Percentiles rank a stretch among this genome's conserved stretches.
phyloP scores from a whole-genome alignment of 2,888 invertebrate species.

The Drosophila yooni region DNA sequence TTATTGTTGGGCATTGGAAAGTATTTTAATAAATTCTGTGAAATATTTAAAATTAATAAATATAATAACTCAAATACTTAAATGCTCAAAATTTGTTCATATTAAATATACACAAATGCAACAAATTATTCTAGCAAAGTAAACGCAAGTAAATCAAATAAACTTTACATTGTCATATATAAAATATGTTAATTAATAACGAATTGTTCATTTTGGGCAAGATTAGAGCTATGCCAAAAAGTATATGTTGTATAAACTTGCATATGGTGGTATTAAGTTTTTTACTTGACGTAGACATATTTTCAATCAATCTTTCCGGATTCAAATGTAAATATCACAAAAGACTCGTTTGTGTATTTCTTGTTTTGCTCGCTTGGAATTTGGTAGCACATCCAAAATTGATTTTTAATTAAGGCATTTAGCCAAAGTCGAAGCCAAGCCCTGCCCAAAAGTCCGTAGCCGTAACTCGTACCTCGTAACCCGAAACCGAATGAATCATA shows the following conservation, averaged over 20 bases:
- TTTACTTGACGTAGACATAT: constrained; percentile 15
- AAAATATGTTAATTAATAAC: constrained; percentile 20
- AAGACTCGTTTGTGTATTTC: constrained; percentile 24
- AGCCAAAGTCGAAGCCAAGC: constrained; percentile 46
- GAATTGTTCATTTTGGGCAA: constrained; percentile 7
- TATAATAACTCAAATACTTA: not conserved
- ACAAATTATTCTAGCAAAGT: not conserved
- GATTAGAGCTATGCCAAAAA: constrained; percentile 21
- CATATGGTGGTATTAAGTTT: constrained; percentile 14
- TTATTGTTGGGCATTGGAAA: not conserved
- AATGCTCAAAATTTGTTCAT: not conserved
- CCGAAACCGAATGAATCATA: constrained; percentile 67
- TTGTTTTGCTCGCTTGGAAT: constrained; percentile 49
- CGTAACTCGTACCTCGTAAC: constrained; percentile 45
- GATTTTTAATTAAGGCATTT: constrained; percentile 80
- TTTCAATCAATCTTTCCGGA: constrained; percentile 8
- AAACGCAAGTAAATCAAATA: not conserved
- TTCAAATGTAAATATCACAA: constrained; percentile 31
- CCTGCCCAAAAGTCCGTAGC: constrained; percentile 45
- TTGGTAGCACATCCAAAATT: constrained; percentile 76
- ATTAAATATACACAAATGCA: not conserved
- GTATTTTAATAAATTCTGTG: not conserved
- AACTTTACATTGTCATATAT: not conserved
- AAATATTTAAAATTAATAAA: not conserved
- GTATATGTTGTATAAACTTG: constrained; percentile 1